Conservation (phyloP, 92 coral and sea anemone species). For the Micromussa lordhowensis region DNA sequence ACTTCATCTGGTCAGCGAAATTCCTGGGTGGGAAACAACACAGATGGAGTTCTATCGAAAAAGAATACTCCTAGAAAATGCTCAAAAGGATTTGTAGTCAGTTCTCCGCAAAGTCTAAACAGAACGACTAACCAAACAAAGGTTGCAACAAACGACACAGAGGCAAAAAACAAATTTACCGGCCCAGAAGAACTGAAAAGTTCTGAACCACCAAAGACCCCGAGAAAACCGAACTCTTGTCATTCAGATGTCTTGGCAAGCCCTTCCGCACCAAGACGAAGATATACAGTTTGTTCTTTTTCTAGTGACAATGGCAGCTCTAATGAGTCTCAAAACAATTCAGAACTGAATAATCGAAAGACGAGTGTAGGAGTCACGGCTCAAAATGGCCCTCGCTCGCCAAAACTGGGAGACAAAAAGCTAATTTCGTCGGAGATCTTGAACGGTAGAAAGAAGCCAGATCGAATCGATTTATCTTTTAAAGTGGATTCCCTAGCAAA, state of each 20-base stretch:
- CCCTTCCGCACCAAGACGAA: background rate
- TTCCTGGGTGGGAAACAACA: background rate
- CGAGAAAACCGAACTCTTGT: background rate
- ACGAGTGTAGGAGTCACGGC: background rate
- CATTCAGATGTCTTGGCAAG: background rate
- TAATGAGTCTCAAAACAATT: constrained; percentile 5
- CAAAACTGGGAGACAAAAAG: background rate
- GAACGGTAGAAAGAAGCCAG: constrained; percentile 9
- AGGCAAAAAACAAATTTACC: background rate
- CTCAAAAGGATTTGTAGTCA: background rate
- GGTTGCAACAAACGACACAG: background rate
- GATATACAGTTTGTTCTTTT: constrained; percentile 14
- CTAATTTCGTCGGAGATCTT: background rate
- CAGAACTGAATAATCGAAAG: background rate
- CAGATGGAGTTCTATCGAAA: background rate
- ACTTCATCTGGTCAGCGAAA: background rate
- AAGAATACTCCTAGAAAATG: constrained; percentile 2
- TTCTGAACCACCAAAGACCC: background rate
- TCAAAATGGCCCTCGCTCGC: background rate
- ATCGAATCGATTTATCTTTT: constrained; percentile 21
- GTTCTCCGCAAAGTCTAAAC: constrained; percentile 1
- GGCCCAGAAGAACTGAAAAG: background rate
- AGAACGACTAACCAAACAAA: background rate
- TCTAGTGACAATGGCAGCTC: background rate
- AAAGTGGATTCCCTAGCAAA: background rate